phyloP scores from a whole-genome alignment of 2,113 vertebrate species.

The Leptobrachium ailaonicum region DNA sequence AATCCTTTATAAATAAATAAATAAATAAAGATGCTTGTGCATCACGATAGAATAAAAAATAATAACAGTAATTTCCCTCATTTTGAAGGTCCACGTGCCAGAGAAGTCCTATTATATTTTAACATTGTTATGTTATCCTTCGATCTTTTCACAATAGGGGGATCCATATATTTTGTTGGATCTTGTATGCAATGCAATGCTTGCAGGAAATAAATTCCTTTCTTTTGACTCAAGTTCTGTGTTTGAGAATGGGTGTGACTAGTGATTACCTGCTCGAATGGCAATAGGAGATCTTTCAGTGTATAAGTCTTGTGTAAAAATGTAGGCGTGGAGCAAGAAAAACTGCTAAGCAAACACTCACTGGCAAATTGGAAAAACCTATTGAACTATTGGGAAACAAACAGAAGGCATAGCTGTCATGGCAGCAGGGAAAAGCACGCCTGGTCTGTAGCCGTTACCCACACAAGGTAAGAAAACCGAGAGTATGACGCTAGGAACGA shows the following conservation, averaged over 20 bases:
- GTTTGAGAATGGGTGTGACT: conserved; percentile 45
- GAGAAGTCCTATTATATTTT: too few relatives aligned
- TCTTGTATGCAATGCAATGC: background rate
- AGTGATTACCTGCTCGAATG: background rate
- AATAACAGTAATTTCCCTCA: too few relatives aligned
- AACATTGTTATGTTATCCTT: too few relatives aligned
- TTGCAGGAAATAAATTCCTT: conserved; percentile 30
- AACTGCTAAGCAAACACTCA: background rate
- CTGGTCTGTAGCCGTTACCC: too few relatives aligned
- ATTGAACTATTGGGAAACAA: background rate
- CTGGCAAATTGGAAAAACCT: background rate
- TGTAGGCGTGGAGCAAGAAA: background rate
- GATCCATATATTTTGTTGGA: too few relatives aligned
- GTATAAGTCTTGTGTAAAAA: background rate
- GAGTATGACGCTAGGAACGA: too few relatives aligned
- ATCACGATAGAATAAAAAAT: too few relatives aligned
- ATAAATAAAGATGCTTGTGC: too few relatives aligned
- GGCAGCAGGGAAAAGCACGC: background rate
- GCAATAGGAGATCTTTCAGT: background rate
- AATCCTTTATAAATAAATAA: too few relatives aligned
- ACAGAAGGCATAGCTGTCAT: background rate
- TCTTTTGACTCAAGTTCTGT: conserved; percentile 26
- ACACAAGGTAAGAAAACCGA: too few relatives aligned
- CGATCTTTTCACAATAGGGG: too few relatives aligned
- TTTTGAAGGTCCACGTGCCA: too few relatives aligned